These are phyloP conservation scores for Coracias cyanogaster DNA, from an alignment of 2,797 vertebrate genomes.

Conservation along the genomic window DNA sequence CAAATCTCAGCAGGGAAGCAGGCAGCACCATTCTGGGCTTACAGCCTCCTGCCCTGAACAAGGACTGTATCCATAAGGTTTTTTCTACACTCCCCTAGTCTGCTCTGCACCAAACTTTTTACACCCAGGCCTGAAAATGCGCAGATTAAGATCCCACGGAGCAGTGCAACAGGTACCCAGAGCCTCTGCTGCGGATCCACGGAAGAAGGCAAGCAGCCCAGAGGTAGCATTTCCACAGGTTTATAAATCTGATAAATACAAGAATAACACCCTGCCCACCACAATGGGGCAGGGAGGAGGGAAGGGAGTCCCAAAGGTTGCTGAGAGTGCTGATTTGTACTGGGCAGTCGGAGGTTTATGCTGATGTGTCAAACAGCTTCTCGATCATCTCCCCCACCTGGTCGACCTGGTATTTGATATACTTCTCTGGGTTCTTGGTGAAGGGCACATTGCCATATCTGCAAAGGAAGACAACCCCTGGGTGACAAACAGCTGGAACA, in stretches of 20 bases:
- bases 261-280: conserved; percentile 32
- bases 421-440: conserved; percentile 97
- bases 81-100: background rate
- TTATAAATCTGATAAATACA: conserved; percentile 74
- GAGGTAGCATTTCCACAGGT: conserved; percentile 47
- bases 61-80: background rate
- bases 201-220: background rate
- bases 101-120: background rate
- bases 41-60: background rate
- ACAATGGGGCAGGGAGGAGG: conserved; percentile 10
- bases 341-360: conserved; percentile 75
- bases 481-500: background rate
- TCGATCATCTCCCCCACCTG: conserved; percentile 98
- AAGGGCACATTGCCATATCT: conserved; percentile 94
- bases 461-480: background rate
- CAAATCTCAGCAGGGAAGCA: background rate
- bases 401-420: conserved; percentile 93
- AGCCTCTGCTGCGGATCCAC: background rate
- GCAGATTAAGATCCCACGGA: background rate
- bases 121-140: background rate
- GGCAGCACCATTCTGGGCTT: background rate
- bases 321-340: background rate
- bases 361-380: conserved; percentile 94
- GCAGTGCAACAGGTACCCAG: background rate
- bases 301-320: background rate